phyloP scores from a whole-genome alignment of 2,797 vertebrate genomes.

The Allobates femoralis region DNA sequence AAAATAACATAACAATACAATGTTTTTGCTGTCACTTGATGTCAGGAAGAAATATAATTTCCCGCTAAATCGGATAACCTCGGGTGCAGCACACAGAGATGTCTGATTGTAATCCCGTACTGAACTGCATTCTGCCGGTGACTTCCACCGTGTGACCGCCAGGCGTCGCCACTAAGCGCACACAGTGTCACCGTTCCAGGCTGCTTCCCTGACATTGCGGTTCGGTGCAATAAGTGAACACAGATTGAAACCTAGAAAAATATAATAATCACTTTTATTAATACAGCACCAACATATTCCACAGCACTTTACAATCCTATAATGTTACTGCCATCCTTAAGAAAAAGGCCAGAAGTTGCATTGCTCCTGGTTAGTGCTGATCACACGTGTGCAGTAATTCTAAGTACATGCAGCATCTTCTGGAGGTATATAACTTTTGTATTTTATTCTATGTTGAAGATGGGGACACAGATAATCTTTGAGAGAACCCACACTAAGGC shows the following conservation, averaged over 20 bases:
- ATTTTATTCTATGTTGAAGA: neutral
- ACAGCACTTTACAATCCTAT: too few species aligned
- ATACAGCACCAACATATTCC: too few species aligned
- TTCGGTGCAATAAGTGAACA: neutral
- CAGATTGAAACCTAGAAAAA: neutral
- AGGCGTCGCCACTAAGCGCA: slow-evolving; percentile 32
- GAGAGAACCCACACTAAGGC: neutral
- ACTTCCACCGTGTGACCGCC: slow-evolving; percentile 13
- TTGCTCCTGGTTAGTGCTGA: neutral
- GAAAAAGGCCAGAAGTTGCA: neutral
- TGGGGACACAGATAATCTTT: neutral
- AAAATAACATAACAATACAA: slow-evolving; percentile 26
- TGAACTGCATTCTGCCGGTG: neutral
- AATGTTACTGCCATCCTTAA: neutral
- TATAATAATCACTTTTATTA: too few species aligned
- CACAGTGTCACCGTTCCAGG: neutral
- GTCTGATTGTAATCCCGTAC: neutral
- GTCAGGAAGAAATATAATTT: slow-evolving; percentile 17
- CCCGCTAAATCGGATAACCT: slow-evolving; percentile 12
- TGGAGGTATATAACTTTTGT: neutral
- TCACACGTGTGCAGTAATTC: neutral
- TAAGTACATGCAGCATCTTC: neutral
- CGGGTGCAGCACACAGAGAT: neutral
- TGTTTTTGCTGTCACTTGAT: slow-evolving; percentile 30
- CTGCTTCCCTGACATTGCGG: neutral